These are phyloP conservation scores for Triplophysa rosa DNA, from an alignment of 2,113 vertebrate genomes.

Conservation along the genomic window DNA sequence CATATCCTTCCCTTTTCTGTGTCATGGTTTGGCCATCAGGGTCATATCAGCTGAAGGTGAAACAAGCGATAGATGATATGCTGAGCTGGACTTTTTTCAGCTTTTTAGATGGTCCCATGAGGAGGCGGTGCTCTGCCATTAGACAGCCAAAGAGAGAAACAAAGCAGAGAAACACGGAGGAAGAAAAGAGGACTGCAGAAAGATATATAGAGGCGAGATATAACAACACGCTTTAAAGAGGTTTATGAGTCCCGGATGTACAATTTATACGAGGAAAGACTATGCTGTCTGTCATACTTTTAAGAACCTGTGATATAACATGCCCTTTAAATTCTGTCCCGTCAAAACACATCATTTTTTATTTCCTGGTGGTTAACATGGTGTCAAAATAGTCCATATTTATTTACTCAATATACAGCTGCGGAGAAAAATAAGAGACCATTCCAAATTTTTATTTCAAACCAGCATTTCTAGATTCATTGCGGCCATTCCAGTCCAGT, in stretches of 20 bases:
- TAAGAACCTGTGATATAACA: too few species aligned
- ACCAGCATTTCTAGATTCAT: too few species aligned
- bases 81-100: constrained; percentile 43
- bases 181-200: background rate
- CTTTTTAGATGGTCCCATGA: constrained; percentile 16
- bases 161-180: constrained; percentile 1
- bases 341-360: too few species aligned
- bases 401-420: too few species aligned
- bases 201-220: background rate
- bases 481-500: too few species aligned
- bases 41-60: constrained; percentile 59
- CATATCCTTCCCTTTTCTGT: constrained; percentile 23
- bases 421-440: too few species aligned
- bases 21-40: constrained; percentile 56
- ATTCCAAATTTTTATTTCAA: too few species aligned
- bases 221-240: too few species aligned
- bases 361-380: too few species aligned
- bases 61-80: constrained; percentile 37
- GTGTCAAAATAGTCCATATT: too few species aligned
- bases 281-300: background rate
- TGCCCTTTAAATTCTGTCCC: too few species aligned
- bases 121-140: constrained; percentile 20
- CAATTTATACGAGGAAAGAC: background rate
- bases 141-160: constrained; percentile 13
- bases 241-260: background rate